Evolutionary conservation across 1,140 invertebrate genomes (phyloP), one percentile per base, ranked within the genome.

Genomic region (Caenorhabditis brenneri): DNA sequence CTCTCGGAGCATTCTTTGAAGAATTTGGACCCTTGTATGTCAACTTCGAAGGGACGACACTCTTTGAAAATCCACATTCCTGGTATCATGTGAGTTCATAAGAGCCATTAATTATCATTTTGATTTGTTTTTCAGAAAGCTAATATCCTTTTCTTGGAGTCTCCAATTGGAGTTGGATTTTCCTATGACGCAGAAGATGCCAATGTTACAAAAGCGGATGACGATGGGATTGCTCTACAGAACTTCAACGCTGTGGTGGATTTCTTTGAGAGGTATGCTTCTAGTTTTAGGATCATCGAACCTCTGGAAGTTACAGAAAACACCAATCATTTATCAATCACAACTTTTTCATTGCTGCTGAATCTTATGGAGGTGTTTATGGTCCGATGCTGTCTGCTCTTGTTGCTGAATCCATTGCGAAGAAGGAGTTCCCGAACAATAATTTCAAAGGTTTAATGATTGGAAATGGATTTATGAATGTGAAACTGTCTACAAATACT

Each of bases 21-120:
- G 93, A 93, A 87, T 88, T 92, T 85, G 93, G 93, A 10, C 93
- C 93, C n/a, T 92, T 91, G 81, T 88, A 87, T 80, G 86, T 92
- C 7, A 87, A 88, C 31, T 39, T 58, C 69, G 86, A 89, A 85
- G 91, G 91, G 10, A 87, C 87, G 74, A 91, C 88, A 10, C 80
- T 93, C 0, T 86, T 85, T 24, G 85, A 88, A 39, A 93, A 93
- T 85, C 79, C 88, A 6, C 92, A 91, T 87, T 89, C 91, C 80
- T 93, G 93, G 92, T 93, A 93, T 86, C 89, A 65, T 33, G 86
- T 87, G 33, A 83, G 46, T 81, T 22, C 53, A 4, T 0, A 19
- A 39, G 39, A 39, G 4, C 42, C 7, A 27, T 3, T 24, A 7
- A 16, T 46, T 19, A 19, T 48, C 15, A 0, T 16, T 22, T 22